These are phyloP conservation scores for Eupithecia vulgata DNA, from an alignment of 2,888 invertebrate species.

Conservation along the genomic window DNA sequence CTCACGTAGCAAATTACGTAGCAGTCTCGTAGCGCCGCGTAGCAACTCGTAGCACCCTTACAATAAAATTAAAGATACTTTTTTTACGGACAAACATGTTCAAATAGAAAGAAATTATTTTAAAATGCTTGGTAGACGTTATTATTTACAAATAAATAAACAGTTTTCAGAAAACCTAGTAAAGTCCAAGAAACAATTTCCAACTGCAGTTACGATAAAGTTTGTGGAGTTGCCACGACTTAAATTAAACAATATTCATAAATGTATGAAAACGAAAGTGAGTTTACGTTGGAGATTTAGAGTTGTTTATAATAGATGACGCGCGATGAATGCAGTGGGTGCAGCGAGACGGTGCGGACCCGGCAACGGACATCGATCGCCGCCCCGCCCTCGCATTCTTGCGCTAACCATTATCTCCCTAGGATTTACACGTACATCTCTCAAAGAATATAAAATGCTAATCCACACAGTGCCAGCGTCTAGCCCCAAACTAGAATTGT, in stretches of 20 bases:
- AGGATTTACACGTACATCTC: slow-evolving; percentile 46
- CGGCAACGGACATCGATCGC: slow-evolving; percentile 76
- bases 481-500: neutral
- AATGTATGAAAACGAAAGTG: slow-evolving; percentile 11
- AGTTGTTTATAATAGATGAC: slow-evolving; percentile 39
- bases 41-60: slow-evolving; percentile 22
- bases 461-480: neutral
- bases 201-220: neutral
- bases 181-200: neutral
- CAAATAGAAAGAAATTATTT: neutral
- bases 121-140: neutral
- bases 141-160: neutral
- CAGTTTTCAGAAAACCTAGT: neutral
- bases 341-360: slow-evolving; percentile 66
- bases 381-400: slow-evolving; percentile 47
- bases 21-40: slow-evolving; percentile 24
- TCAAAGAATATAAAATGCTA: neutral
- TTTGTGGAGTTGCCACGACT: neutral
- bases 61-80: neutral
- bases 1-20: slow-evolving; percentile 15
- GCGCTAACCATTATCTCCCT: slow-evolving; percentile 67
- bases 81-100: neutral
- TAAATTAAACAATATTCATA: slow-evolving; percentile 1
- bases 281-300: neutral
- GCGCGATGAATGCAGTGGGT: slow-evolving; percentile 63